These are phyloP conservation scores for Lapara coniferarum DNA, from an alignment of 2,888 invertebrate genomes.

Conservation along the genomic window DNA sequence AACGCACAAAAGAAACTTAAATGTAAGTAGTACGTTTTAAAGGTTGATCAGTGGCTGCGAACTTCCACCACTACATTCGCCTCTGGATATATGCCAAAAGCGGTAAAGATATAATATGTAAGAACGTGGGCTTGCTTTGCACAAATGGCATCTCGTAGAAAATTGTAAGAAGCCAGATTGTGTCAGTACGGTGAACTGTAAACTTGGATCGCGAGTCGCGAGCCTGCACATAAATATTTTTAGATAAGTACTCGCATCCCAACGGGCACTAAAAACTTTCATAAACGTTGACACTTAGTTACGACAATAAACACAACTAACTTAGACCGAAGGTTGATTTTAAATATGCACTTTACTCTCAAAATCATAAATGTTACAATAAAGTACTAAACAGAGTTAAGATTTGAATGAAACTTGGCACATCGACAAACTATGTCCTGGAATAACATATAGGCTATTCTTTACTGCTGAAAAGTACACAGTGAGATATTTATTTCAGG, in stretches of 20 bases:
- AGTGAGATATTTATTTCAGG: no score
- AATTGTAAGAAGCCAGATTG: slow-evolving; percentile 29
- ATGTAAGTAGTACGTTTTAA: slow-evolving; percentile 24
- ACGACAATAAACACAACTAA: no score
- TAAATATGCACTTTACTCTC: no score
- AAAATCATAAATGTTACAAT: no score
- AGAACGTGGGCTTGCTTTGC: slow-evolving; percentile 44
- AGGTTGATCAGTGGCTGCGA: slow-evolving; percentile 63
- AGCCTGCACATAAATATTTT: slow-evolving; percentile 22
- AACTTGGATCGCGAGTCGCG: slow-evolving; percentile 21
- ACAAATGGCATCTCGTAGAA: slow-evolving; percentile 46
- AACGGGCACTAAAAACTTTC: neutral
- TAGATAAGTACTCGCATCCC: neutral
- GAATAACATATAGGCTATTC: no score
- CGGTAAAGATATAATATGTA: slow-evolving; percentile 53
- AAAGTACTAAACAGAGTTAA: no score
- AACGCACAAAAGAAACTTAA: slow-evolving; percentile 14
- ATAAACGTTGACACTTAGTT: neutral
- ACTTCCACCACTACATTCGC: slow-evolving; percentile 51
- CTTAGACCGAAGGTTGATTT: no score
- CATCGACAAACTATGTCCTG: no score
- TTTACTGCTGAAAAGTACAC: no score
- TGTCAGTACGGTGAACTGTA: slow-evolving; percentile 25
- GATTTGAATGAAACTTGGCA: no score
- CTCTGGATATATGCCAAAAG: slow-evolving; percentile 56